Evolutionary conservation across 2,113 vertebrate species (phyloP).

Genomic region (Bubo bubo): DNA sequence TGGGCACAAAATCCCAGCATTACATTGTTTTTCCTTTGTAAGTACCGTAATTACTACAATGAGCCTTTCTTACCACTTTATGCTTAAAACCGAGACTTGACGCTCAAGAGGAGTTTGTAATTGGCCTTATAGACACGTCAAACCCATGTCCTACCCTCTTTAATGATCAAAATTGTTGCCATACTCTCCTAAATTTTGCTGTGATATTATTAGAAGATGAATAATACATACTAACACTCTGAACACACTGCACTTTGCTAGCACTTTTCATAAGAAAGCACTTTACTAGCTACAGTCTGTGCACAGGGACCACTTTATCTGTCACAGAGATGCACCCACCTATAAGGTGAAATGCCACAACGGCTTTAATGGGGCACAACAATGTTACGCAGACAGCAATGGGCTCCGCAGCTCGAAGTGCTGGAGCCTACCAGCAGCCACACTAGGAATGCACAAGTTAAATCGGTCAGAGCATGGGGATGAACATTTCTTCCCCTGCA

Average conservation of each 20-base stretch:
- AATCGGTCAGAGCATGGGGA: fast-evolving
- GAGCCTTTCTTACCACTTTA: neutral
- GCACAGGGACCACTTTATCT: neutral
- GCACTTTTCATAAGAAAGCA: neutral
- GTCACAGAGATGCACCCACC: neutral
- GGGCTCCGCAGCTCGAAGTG: neutral
- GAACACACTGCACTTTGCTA: neutral
- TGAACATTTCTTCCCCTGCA: neutral
- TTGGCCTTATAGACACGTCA: neutral
- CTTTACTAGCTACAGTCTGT: neutral
- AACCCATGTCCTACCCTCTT: neutral
- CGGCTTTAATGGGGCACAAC: neutral
- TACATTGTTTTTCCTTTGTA: neutral
- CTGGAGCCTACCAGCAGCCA: neutral
- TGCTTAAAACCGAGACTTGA: fast-evolving
- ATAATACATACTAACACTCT: neutral
- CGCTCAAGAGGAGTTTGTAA: fast-evolving
- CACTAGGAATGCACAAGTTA: neutral
- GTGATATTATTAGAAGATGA: neutral
- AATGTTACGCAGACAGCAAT: neutral
- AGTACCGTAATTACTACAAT: neutral
- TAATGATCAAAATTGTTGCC: neutral
- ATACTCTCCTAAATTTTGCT: neutral
- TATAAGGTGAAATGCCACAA: neutral
- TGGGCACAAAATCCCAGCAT: neutral